phyloP scores from a whole-genome alignment of 1,140 invertebrate species.

The Episyrphus balteatus region DNA sequence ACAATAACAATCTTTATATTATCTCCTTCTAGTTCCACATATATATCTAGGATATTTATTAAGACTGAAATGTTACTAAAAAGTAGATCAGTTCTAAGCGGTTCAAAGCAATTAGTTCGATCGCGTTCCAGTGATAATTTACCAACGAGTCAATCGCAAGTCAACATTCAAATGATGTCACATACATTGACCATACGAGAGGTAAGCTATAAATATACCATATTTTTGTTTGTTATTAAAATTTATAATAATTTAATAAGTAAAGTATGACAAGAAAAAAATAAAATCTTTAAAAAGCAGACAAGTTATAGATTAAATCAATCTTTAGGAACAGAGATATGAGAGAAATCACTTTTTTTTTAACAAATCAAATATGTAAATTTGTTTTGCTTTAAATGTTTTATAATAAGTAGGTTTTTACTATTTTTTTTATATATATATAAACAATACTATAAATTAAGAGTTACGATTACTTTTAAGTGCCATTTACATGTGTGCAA shows the following conservation, averaged over 20 bases:
- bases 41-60: slow-evolving; percentile 82
- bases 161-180: slow-evolving; percentile 87
- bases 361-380: no score
- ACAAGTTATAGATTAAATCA: no score
- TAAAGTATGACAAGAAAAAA: not conserved
- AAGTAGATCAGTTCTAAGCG: slow-evolving; percentile 58
- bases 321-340: no score
- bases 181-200: slow-evolving; percentile 82
- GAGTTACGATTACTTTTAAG: no score
- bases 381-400: no score
- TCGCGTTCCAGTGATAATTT: slow-evolving; percentile 78
- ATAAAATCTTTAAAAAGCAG: not conserved
- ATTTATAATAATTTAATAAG: not conserved
- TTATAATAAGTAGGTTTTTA: no score
- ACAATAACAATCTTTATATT: slow-evolving; percentile 1
- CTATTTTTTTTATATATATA: no score
- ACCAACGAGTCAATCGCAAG: slow-evolving; percentile 80
- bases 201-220: slow-evolving; percentile 45
- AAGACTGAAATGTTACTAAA: slow-evolving; percentile 87
- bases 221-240: slow-evolving; percentile 13
- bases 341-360: no score
- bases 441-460: no score
- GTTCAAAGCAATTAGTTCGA: slow-evolving; percentile 56
- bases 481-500: no score
- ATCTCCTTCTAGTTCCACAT: slow-evolving; percentile 56